Base-by-base conservation (phyloP, 2,797 vertebrate genomes). In the Gephyroberyx darwinii region DNA sequence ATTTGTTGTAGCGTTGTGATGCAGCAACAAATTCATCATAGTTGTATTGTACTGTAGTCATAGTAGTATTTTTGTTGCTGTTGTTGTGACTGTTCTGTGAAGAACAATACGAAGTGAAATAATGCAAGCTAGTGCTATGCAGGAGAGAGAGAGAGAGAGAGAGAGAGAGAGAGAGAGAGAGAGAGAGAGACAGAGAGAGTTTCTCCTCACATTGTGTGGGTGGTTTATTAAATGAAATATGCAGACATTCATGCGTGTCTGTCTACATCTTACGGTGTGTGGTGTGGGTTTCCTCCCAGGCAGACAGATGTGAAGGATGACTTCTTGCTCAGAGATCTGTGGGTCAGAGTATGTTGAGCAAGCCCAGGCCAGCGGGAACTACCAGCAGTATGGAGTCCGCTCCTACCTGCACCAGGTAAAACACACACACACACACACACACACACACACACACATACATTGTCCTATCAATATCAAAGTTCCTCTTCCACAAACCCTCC, bases 301-400 rank as follows among this genome's bases (percentile, higher is more conserved):
- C 58, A 84, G 75, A 84, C 86, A 78, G 88, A 75, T 88, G 92
- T 93, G 92, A 96, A 98, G 93, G 92, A 99, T 99, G 98, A 95
- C 95, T 89, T 94, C 96, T 55, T 97, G 95, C 92, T 88, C 95
- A 91, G 96, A 96, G 86, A 89, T 96, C 90, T 97, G 96, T 69
- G 92, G 95, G 81, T 94, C 96, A 67, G 95, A 91, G 86, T 93
- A 96, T 1, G 61, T 66, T 5, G 95, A 92, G 86, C 95, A 95
- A 6, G 65, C 66, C 5, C 95, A 94, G 78, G 57, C 92, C 0
- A 90, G 92, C 41, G 91, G 92, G 22, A 89, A 93, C 47, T 90
- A 91, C 88, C 98, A 96, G 80, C 96, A 96, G 87, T 99, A 98
- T 0, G 98, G 98, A 69, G 98, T 99, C 80, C 97, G 98, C 50